A percentile compares a stretch with the other conserved stretches of the same genome.
Conservation (phyloP, 2,113 vertebrate genomes). For the Solenodon paradoxus region DNA sequence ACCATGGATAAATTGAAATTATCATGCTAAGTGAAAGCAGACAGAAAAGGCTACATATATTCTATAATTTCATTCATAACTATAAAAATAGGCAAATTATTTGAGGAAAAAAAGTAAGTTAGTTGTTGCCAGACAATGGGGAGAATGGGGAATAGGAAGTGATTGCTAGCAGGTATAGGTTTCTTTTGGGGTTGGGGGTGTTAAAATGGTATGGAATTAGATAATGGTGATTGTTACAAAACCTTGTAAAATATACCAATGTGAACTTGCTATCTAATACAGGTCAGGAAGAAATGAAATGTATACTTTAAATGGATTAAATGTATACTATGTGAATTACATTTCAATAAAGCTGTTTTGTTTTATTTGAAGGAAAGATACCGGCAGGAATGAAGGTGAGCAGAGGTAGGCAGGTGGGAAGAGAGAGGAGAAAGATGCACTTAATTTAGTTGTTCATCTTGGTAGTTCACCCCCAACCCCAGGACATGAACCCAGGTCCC, state of each 20-base stretch:
- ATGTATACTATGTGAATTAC: not conserved
- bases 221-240: not conserved
- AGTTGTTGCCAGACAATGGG: not conserved
- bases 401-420: too few species aligned
- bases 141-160: not conserved
- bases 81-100: not conserved
- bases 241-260: not conserved
- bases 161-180: not conserved
- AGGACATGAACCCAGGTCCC: too few species aligned
- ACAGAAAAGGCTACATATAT: not conserved
- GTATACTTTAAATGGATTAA: not conserved
- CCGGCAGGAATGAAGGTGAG: too few species aligned
- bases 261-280: not conserved
- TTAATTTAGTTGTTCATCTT: too few species aligned
- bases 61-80: not conserved
- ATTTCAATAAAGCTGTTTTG: constrained; percentile 9
- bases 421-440: too few species aligned
- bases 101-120: not conserved
- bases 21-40: not conserved
- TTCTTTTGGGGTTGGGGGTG: not conserved
- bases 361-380: too few species aligned
- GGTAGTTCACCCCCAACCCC: too few species aligned
- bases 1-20: not conserved
- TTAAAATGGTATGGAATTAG: not conserved
- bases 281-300: not conserved